Conservation (phyloP, 2,797 vertebrate species). For the Hydrocynus forskahlii region DNA sequence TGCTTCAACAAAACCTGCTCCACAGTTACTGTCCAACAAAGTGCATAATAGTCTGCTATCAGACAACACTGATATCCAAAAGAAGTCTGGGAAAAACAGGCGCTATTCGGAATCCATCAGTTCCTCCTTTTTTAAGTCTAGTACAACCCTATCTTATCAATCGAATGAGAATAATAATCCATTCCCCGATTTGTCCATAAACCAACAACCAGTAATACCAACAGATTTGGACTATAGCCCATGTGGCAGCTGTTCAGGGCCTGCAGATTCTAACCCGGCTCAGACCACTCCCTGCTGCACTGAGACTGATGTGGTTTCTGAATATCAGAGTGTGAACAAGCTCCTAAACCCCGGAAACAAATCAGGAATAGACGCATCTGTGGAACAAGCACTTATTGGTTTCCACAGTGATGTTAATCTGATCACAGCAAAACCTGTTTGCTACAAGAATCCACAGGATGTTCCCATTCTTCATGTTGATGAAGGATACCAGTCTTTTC, state of each 20-base stretch:
- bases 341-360: background rate
- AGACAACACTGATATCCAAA: background rate
- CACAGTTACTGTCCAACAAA: background rate
- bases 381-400: background rate
- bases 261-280: background rate
- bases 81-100: conserved; percentile 38
- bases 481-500: conserved; percentile 44
- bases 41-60: background rate
- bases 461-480: conserved; percentile 21
- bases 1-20: background rate
- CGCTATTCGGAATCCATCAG: conserved; percentile 6
- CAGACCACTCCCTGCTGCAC: background rate
- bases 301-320: conserved; percentile 15
- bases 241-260: conserved; percentile 7
- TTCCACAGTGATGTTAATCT: background rate
- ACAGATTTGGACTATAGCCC: conserved; percentile 46
- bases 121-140: background rate
- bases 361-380: background rate
- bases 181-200: background rate
- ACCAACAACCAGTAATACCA: conserved; percentile 2
- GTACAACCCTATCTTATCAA: background rate
- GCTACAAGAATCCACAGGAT: conserved; percentile 40
- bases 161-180: background rate
- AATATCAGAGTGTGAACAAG: conserved; percentile 47
- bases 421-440: background rate